These are phyloP conservation scores for Cheilosia soror DNA, from an alignment of 2,888 invertebrate genomes.

Conservation along the genomic window DNA sequence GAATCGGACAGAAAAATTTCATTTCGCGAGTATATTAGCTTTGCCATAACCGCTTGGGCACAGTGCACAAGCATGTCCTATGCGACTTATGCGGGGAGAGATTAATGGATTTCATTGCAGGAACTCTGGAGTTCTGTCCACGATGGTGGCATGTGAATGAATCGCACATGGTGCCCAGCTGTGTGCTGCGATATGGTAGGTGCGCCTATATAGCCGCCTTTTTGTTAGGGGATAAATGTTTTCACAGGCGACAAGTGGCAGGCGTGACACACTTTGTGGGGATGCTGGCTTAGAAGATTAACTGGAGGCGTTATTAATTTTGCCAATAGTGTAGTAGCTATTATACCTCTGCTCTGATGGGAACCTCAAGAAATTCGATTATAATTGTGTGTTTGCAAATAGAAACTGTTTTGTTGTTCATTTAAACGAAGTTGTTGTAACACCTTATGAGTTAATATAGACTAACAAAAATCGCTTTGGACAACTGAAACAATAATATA, in stretches of 20 bases:
- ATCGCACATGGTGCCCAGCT: slow-evolving; percentile 52
- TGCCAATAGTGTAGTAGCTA: slow-evolving; percentile 41
- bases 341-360: slow-evolving; percentile 1
- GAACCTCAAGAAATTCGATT: slow-evolving; percentile 37
- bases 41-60: slow-evolving; percentile 41
- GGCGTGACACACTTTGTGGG: slow-evolving; percentile 70
- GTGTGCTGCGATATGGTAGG: slow-evolving; percentile 53
- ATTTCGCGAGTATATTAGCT: slow-evolving; percentile 53
- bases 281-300: slow-evolving; percentile 50
- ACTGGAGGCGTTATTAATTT: slow-evolving; percentile 69
- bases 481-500: too few species aligned
- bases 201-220: slow-evolving; percentile 63
- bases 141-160: slow-evolving; percentile 63
- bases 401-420: neutral
- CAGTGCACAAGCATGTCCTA: neutral
- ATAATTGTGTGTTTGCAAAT: slow-evolving; percentile 32
- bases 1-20: slow-evolving; percentile 64
- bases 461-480: too few species aligned
- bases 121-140: slow-evolving; percentile 40
- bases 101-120: slow-evolving; percentile 47
- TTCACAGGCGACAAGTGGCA: slow-evolving; percentile 66
- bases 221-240: slow-evolving; percentile 50
- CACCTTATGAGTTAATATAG: neutral
- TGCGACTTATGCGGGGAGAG: slow-evolving; percentile 43
- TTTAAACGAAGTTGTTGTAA: slow-evolving; percentile 12